Evolutionary conservation across 1,140 invertebrate species (phyloP).

Genomic region (Caenorhabditis latens): DNA sequence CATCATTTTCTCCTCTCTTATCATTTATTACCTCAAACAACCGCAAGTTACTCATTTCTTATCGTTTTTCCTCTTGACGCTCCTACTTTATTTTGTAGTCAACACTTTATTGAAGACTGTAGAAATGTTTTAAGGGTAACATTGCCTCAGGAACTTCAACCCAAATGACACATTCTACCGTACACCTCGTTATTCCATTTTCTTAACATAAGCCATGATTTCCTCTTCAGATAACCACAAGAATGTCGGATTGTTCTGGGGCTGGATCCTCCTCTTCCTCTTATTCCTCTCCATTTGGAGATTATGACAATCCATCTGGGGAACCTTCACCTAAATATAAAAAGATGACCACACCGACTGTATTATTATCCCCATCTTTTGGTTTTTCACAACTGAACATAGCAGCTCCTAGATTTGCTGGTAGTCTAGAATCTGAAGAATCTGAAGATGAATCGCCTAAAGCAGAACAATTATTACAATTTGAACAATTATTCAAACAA

Average conservation of each 20-base stretch:
- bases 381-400: not conserved
- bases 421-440: not conserved
- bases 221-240: conserved; percentile 18
- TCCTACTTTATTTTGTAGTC: not conserved
- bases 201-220: not conserved
- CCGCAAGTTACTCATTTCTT: too few relatives aligned
- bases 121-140: too few relatives aligned
- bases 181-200: too few relatives aligned
- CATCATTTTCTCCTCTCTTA: too few relatives aligned
- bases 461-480: not conserved
- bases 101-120: too few relatives aligned
- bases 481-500: conserved; percentile 21
- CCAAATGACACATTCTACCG: too few relatives aligned
- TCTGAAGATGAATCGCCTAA: conserved; percentile 12
- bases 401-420: not conserved
- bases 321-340: conserved; percentile 13
- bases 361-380: conserved; percentile 8
- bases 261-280: not conserved
- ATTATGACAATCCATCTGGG: conserved; percentile 4
- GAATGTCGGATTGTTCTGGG: conserved; percentile 9
- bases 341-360: not conserved
- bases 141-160: too few relatives aligned
- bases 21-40: too few relatives aligned
- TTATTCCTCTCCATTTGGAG: conserved; percentile 17
- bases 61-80: too few relatives aligned